phyloP scores from a whole-genome alignment of 2,797 vertebrate species.

The Thalassophryne amazonica region DNA sequence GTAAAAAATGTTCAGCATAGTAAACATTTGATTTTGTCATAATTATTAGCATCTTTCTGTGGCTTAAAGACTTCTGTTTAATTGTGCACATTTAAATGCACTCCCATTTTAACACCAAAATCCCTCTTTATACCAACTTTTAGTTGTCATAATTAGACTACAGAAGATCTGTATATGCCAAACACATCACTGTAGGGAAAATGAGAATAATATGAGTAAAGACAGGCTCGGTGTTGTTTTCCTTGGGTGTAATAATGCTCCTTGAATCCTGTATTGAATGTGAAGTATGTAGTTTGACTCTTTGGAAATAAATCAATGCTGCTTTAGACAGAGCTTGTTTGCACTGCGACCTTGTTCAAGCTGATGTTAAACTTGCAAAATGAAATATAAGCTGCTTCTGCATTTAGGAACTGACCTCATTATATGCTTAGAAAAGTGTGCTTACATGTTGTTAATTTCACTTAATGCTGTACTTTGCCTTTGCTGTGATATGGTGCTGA shows the following conservation, averaged over 20 bases:
- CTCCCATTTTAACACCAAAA: not conserved
- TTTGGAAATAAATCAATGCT: conserved; percentile 52
- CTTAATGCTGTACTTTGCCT: conserved; percentile 36
- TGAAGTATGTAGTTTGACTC: conserved; percentile 61
- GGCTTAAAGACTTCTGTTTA: too few relatives aligned
- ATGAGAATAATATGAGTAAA: conserved; percentile 2
- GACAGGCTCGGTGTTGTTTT: conserved; percentile 40
- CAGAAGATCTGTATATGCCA: conserved; percentile 16
- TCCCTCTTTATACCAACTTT: not conserved
- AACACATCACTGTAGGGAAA: conserved; percentile 7
- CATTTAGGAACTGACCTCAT: conserved; percentile 44
- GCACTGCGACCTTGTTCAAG: conserved; percentile 54
- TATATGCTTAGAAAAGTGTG: conserved; percentile 39
- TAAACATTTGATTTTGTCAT: too few relatives aligned
- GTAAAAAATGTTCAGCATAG: conserved; percentile 37
- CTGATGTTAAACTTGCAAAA: conserved; percentile 58
- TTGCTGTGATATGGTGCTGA: conserved; percentile 40
- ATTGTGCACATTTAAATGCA: conserved; percentile 5
- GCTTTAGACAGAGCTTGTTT: conserved; percentile 68
- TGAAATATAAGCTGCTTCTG: conserved; percentile 61
- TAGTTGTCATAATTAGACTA: conserved; percentile 1
- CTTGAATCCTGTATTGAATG: conserved; percentile 59
- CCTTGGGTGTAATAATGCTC: conserved; percentile 47
- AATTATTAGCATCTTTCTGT: too few relatives aligned
- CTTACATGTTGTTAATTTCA: conserved; percentile 40